phyloP scores from a whole-genome alignment of 2,888 invertebrate species.

The Ernsta delagoae region DNA sequence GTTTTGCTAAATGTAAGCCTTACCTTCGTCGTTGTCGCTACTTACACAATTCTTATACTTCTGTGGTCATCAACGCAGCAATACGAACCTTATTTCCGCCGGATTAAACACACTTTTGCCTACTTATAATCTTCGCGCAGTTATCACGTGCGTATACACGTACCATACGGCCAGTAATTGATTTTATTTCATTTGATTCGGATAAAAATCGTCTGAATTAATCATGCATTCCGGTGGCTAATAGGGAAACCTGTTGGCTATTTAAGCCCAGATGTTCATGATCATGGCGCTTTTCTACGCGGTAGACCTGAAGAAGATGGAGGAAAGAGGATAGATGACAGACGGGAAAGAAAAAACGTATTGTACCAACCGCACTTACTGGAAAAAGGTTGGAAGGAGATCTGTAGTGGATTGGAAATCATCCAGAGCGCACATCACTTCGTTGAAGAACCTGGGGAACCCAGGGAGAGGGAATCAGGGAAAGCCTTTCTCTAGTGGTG shows the following conservation, averaged over 20 bases:
- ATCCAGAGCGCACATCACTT: no score
- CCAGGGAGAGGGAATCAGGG: no score
- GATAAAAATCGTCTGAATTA: constrained; percentile 37
- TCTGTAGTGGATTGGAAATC: no score
- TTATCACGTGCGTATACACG: constrained; percentile 39
- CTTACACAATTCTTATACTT: neutral
- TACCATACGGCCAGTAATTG: constrained; percentile 41
- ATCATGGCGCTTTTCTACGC: no score
- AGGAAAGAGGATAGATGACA: no score
- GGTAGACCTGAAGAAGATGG: no score
- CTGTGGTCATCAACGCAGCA: neutral
- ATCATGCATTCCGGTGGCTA: constrained; percentile 23
- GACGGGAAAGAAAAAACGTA: no score
- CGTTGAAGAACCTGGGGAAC: no score
- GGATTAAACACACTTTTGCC: neutral
- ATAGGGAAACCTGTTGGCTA: neutral
- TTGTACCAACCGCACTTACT: no score
- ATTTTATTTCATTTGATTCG: constrained; percentile 45
- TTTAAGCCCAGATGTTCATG: neutral
- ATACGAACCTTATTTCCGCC: neutral
- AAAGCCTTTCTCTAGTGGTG: no score
- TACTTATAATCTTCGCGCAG: neutral
- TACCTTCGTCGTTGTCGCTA: neutral
- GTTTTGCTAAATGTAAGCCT: neutral
- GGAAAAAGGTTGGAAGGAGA: no score